Conservation (phyloP, 92 coral and sea anemone genomes). For the Umimayanthus chanpuru region DNA sequence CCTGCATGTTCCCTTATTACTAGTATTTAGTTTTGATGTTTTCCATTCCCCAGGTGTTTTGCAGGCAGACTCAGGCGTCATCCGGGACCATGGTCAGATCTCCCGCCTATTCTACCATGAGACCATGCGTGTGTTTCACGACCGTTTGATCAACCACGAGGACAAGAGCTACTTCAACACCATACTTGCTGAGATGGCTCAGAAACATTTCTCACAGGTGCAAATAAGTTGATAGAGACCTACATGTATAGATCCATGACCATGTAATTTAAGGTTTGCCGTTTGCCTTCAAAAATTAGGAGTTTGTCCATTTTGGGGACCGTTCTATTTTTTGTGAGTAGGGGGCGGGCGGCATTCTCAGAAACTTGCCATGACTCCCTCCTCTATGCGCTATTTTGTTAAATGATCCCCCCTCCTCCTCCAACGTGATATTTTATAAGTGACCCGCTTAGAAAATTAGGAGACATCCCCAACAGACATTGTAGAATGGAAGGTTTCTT, state of each 20-base stretch:
- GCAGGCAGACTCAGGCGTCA: slow-evolving; percentile 95
- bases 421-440: no score
- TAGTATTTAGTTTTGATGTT: background rate
- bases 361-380: no score
- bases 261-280: background rate
- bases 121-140: slow-evolving; percentile 96
- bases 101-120: slow-evolving; percentile 97
- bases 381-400: no score
- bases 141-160: slow-evolving; percentile 93
- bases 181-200: slow-evolving; percentile 95
- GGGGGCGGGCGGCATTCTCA: no score
- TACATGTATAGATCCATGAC: no score
- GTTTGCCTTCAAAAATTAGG: background rate
- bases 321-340: no score
- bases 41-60: slow-evolving; percentile 72
- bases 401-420: no score
- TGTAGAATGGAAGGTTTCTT: no score
- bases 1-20: background rate
- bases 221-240: background rate
- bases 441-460: no score
- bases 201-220: slow-evolving; percentile 94
- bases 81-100: slow-evolving; percentile 89
- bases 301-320: background rate
- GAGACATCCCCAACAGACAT: no score
- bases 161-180: slow-evolving; percentile 89